Base-by-base conservation (phyloP, 2,113 vertebrate species). In the Prinia subflava region DNA sequence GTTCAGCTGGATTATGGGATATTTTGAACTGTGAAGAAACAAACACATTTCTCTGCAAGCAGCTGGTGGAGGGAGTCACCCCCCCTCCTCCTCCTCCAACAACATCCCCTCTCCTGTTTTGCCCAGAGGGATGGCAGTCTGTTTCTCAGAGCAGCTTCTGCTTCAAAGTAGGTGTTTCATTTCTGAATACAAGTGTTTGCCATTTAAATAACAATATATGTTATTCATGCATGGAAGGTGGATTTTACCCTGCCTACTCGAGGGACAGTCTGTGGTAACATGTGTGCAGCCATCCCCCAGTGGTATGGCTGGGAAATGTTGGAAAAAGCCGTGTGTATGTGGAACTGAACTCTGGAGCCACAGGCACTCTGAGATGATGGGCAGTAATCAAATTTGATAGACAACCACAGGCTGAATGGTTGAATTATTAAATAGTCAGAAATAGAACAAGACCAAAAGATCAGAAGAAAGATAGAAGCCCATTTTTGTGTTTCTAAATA, bases 1-100 rank as follows among this genome's bases (percentile, higher is more conserved):
- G 87, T 53, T 98, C 98, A 78, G 99, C 99, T 47, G 99, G 99
- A 87, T 96, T 99, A 77, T 99, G 99, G 99, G 98, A 99, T 95
- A 96, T 99, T 59, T 79, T 99, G 83, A 97, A 88, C 90, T 99
- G 99, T 94, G 97, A 97, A 44, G 98, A 97, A 81, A 98, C 97
- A 69, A 98, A 98, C 71, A 98, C 99, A 30, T 99, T 98, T 91
- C 98, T 99, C 91, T 99, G 99, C 94, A 99, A 99, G 86, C 98
- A 98, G 46, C 96, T 95, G 94, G 98, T 99, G 19, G 98, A 98
- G 52, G 99, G 98, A 59, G 96, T 97, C 4, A 98, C 97, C 0
- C 97, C 97, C 1, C 98, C 99, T 0, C 98, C 97, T 2, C 98
- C 97, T n/a, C 95, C 96, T 44, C 98, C 98, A 9, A 98, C 97